phyloP scores from a whole-genome alignment of 2,113 vertebrate genomes.

The Phrynosoma blainvillii region DNA sequence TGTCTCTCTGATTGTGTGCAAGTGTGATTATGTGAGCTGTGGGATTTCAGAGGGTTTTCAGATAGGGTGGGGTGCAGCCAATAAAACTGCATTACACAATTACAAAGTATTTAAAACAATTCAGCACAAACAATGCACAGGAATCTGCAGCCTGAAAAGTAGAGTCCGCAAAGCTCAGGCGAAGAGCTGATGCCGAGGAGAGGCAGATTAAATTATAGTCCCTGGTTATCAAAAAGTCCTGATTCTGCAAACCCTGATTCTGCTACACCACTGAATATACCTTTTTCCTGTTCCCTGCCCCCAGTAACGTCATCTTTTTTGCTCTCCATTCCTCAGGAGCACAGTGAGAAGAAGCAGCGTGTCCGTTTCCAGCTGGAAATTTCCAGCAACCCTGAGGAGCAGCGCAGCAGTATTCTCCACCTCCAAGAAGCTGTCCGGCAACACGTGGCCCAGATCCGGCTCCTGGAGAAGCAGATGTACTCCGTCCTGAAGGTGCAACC shows the following conservation, averaged over 20 bases:
- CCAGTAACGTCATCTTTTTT: neutral
- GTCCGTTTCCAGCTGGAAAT: constrained; percentile 99
- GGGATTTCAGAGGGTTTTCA: too few relatives aligned
- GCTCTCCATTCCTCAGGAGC: constrained; percentile 80
- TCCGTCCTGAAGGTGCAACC: constrained; percentile 87
- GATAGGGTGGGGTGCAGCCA: too few relatives aligned
- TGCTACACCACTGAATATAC: neutral
- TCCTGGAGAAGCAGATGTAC: constrained; percentile 97
- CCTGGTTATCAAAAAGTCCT: neutral
- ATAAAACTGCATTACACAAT: too few relatives aligned
- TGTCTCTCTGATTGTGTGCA: neutral
- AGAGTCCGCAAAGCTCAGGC: too few relatives aligned
- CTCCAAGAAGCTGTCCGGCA: constrained; percentile 95
- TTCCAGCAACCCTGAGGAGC: constrained; percentile 97
- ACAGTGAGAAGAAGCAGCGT: constrained; percentile 97
- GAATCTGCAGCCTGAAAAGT: too few relatives aligned
- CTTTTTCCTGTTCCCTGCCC: accelerated
- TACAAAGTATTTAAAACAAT: too few relatives aligned
- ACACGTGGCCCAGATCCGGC: constrained; percentile 93
- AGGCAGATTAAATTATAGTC: neutral
- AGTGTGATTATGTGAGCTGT: neutral
- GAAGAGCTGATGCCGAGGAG: neutral
- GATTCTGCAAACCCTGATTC: neutral
- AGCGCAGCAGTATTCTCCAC: constrained; percentile 95
- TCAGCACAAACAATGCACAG: too few relatives aligned